Conservation (phyloP, 2,797 vertebrate species). For the Oryzias sinensis region DNA sequence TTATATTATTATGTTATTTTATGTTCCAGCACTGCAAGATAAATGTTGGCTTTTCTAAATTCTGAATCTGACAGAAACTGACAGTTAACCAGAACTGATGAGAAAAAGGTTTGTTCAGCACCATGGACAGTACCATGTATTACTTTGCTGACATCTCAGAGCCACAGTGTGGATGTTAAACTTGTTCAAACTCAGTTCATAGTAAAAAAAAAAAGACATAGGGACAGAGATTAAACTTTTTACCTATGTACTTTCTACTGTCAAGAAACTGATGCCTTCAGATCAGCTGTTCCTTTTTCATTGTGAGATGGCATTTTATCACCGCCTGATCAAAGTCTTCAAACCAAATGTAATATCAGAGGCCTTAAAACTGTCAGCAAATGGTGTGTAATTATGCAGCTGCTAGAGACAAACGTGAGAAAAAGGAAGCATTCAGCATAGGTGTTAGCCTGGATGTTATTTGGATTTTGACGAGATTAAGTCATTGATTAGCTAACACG, state of each 20-base stretch:
- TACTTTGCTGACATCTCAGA: not conserved
- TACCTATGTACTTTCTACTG: not conserved
- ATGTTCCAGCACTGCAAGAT: too few relatives aligned
- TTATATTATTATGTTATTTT: too few relatives aligned
- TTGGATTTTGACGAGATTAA: constrained; percentile 21
- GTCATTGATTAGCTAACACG: constrained; percentile 22
- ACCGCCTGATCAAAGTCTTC: constrained; percentile 32
- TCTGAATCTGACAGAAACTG: too few relatives aligned
- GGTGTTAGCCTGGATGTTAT: constrained; percentile 29
- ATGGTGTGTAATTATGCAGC: constrained; percentile 5
- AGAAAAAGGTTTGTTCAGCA: constrained; percentile 1
- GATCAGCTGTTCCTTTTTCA: not conserved
- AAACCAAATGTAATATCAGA: constrained; percentile 19
- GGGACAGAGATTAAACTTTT: not conserved
- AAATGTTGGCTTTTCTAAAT: too few relatives aligned
- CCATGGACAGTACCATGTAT: constrained; percentile 1
- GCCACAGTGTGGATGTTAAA: not conserved
- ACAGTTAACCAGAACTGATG: not conserved
- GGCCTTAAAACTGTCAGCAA: constrained; percentile 14
- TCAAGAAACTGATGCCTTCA: not conserved
- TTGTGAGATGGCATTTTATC: constrained; percentile 18
- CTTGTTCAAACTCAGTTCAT: not conserved
- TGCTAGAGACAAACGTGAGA: constrained; percentile 1
- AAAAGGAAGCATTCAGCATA: constrained; percentile 3
- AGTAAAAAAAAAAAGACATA: not conserved